Conservation (phyloP, 1,140 invertebrate genomes). For the Pseudobourletiella spinata region DNA sequence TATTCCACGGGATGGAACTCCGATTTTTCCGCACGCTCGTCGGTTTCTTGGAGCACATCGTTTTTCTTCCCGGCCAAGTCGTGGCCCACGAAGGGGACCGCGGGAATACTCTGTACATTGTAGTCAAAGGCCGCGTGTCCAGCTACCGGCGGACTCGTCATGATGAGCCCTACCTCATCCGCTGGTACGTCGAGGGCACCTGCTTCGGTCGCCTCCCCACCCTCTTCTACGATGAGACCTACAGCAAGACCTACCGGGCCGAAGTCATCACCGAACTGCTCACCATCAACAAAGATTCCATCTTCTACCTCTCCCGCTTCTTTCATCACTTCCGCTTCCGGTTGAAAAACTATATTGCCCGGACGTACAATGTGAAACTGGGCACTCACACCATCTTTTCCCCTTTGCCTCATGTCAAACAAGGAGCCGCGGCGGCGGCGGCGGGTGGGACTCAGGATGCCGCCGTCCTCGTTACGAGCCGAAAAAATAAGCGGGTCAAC, state of each 20-base stretch:
- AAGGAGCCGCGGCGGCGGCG: no score
- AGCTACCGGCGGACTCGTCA: background rate
- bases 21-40: background rate
- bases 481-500: no score
- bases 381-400: background rate
- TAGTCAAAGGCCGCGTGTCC: background rate
- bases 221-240: background rate
- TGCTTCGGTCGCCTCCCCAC: background rate
- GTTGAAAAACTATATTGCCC: background rate
- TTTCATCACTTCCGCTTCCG: background rate
- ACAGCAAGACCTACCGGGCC: background rate
- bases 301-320: background rate
- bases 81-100: background rate
- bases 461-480: no score
- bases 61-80: background rate
- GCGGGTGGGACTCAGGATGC: no score
- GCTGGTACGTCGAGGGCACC: background rate
- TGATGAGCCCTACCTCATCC: background rate
- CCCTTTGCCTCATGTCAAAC: no score
- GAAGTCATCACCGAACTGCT: background rate
- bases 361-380: background rate
- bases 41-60: background rate
- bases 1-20: background rate
- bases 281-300: background rate
- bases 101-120: background rate